phyloP scores from a whole-genome alignment of 2,888 invertebrate genomes.

The Mesochorus sp. region DNA sequence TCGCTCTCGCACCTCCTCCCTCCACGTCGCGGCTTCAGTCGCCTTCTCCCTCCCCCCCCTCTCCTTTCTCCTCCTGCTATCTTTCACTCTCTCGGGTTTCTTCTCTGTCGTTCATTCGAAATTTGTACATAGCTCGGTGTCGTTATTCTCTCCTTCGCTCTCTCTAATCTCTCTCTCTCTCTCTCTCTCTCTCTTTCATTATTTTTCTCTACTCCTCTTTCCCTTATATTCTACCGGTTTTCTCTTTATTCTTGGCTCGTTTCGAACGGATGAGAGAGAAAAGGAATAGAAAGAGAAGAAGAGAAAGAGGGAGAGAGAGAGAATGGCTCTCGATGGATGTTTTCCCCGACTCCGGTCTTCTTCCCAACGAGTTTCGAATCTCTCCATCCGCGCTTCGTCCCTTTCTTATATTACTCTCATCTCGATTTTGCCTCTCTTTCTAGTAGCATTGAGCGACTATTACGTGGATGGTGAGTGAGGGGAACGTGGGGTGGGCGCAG shows the following conservation, averaged over 20 bases:
- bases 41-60: constrained; percentile 19
- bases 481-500: too few species aligned
- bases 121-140: constrained; percentile 29
- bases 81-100: constrained; percentile 25
- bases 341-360: constrained; percentile 24
- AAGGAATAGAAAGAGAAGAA: not conserved
- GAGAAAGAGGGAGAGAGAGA: not conserved
- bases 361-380: constrained; percentile 32
- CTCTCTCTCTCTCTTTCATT: not conserved
- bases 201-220: not conserved
- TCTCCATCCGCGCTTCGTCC: constrained; percentile 18
- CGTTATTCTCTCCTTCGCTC: constrained; percentile 32
- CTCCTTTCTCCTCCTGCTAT: not conserved
- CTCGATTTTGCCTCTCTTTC: not conserved
- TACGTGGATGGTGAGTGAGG: too few species aligned
- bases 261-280: constrained; percentile 7
- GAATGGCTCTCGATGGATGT: not conserved
- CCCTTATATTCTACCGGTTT: not conserved
- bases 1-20: constrained; percentile 61
- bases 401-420: constrained; percentile 21
- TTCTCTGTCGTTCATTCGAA: constrained; percentile 44
- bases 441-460: too few species aligned
- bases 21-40: constrained; percentile 46
- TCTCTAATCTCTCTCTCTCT: not conserved
- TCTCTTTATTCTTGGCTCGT: not conserved